Base-by-base conservation (phyloP, 2,113 vertebrate species). In the Menidia beryllina region DNA sequence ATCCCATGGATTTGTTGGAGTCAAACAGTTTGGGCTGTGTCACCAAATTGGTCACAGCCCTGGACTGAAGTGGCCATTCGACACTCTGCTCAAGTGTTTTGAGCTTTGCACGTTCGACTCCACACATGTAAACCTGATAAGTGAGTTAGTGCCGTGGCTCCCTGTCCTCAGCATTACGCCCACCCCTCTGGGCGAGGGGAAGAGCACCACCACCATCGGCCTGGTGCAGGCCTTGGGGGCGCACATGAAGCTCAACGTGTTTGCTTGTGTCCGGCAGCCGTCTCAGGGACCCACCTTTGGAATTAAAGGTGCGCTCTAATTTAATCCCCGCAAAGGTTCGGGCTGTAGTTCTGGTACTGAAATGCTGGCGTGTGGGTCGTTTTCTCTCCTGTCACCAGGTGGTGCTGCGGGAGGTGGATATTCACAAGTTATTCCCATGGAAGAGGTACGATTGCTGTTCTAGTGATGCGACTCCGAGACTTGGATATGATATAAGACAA, bases 211-310 rank as follows among this genome's bases (percentile, higher is more conserved):
- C 43, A 98, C 97, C 0, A 91, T 99, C 0, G 98, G 98, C 1
- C 91, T 99, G 74, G 97, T 96, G 17, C 97, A 99, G 82, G 97
- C 97, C 17, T 86, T 99, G 0, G 97, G 97, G 2, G 96, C 96
- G 39, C 96, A 98, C 77, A 94, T 99, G 55, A 92, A 94, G 14
- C 93, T 94, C 59, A 99, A 98, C 1, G 97, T 96, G 11, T 99
- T 99, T 49, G 98, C 98, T 0, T 98, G 97, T 65, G 96, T 99
- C n/a, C 94, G 97, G 0, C 98, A 99, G 77, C 97, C 98, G 21
- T 99, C 98, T 7, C 98, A 99, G 88, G 98, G 98, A 1, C 98
- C 98, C 51, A 99, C 97, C 0, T 99, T 99, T 43, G 98, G 98
- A 54, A 99, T 99, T 69, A 99, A 99, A 96, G 98, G 97, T 96